Base-by-base conservation (phyloP, 1,140 invertebrate species). In the Drosophila kepulauana region DNA sequence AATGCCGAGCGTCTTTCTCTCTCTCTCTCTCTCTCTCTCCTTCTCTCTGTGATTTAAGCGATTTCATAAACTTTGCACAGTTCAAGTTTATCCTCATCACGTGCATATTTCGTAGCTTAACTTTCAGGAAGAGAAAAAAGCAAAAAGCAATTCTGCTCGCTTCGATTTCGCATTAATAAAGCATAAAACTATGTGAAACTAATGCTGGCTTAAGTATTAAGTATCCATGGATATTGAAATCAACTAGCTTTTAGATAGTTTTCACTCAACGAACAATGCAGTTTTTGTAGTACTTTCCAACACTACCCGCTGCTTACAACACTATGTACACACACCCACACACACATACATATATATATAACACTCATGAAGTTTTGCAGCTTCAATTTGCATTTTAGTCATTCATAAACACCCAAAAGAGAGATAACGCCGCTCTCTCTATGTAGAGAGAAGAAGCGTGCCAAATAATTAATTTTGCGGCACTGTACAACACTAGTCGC, bases 21-120 rank as follows among this genome's bases (percentile, higher is more conserved):
- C 5, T 8, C 33, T 38, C 35, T 35, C 8, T 38, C 35, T 38
- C 33, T 38, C 35, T 8, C 30, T 33, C 30, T 33, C 30, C 7
- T 33, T 33, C 30, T 25, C 48, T 35, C 11, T 28, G 43, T 69
- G 57, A 68, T 73, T 72, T 72, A 72, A 73, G 63, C 70, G 62
- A 57, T 65, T 72, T 65, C 69, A 58, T 66, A 58, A 72, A 72
- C 63, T 72, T 72, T 72, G 52, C 58, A 70, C 49, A 64, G 30
- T 43, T 56, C 15, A 64, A 64, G 38, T 65, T 72, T 65, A 49
- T 57, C 52, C 69, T 52, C 65, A 72, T 56, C 62, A 72, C 69
- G 69, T 72, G 69, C 61, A 71, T 71, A 57, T 11, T 45, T 3
- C 15, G 15, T 43, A 43, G 51, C 66, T 43, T 38, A 52, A 41